Percentiles rank a stretch among this genome's conserved stretches.
Conservation (phyloP, 37 sponge, comb jelly and placozoan species). For the Axinella damicornis region DNA sequence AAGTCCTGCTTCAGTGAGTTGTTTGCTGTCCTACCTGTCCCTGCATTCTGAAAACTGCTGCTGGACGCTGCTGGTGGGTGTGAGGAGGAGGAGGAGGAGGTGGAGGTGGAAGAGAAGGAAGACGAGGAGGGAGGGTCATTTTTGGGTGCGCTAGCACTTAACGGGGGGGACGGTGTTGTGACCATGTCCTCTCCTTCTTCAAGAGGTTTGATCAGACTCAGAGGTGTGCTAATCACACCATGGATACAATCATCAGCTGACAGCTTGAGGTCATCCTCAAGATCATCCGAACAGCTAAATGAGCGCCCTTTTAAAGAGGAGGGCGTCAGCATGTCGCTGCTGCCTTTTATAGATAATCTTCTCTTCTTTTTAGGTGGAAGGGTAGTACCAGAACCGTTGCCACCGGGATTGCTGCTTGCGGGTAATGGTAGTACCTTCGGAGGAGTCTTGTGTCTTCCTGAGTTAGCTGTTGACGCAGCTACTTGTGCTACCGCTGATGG, state of each 20-base stretch:
- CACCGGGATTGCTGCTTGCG: no score
- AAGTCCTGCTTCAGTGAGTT: conserved; percentile 39
- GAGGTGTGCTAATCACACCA: conserved; percentile 57
- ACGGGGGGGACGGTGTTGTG: neutral
- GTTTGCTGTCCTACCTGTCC: neutral
- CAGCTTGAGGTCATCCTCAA: conserved; percentile 42
- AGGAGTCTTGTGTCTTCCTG: no score
- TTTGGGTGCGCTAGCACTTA: conserved; percentile 2
- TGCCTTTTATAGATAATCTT: conserved; percentile 1
- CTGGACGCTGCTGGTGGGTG: neutral
- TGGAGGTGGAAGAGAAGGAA: neutral
- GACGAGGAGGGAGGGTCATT: neutral
- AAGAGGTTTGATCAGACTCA: conserved; percentile 50
- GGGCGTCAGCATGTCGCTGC: neutral
- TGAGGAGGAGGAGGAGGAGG: neutral
- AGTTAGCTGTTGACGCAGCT: no score
- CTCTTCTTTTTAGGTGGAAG: neutral
- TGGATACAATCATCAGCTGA: conserved; percentile 42
- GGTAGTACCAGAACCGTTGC: no score
- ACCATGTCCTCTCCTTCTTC: conserved; percentile 44
- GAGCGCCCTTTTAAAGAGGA: conserved; percentile 2
- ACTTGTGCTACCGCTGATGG: no score
- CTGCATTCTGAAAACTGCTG: neutral
- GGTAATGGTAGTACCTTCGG: no score
- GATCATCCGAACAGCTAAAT: conserved; percentile 18